These are phyloP conservation scores for Eupristina koningsbergeri DNA, from an alignment of 1,140 invertebrate species.

Conservation along the genomic window DNA sequence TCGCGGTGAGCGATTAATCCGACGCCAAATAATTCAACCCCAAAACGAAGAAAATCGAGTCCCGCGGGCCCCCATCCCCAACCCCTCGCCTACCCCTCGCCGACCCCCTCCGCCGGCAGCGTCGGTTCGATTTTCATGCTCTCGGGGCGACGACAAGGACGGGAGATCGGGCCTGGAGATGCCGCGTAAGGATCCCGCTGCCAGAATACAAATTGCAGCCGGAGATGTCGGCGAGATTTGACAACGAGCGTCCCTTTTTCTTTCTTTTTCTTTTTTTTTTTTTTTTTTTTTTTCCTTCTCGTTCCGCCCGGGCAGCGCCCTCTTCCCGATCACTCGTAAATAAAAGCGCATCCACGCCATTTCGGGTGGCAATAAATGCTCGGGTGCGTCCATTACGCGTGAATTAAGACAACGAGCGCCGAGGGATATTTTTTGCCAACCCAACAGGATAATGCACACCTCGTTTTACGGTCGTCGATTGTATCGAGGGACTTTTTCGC, in stretches of 20 bases:
- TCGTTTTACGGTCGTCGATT: conserved; percentile 16
- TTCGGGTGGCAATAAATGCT: conserved; percentile 1
- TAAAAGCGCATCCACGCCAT: not conserved
- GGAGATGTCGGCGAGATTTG: conserved; percentile 41
- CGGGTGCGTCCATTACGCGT: conserved; percentile 21
- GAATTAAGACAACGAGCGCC: conserved; percentile 10
- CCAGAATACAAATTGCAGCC: conserved; percentile 29
- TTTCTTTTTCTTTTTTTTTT: conserved; percentile 19
- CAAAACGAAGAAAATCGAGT: not conserved
- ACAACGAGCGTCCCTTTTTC: conserved; percentile 52
- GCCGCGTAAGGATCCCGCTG: conserved; percentile 4
- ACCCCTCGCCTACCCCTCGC: too few relatives aligned
- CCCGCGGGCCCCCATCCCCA: not conserved
- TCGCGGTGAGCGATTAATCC: not conserved
- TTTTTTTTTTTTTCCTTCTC: not conserved
- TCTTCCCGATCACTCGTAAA: not conserved
- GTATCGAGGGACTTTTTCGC: not conserved
- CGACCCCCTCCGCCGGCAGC: too few relatives aligned
- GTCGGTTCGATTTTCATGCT: conserved; percentile 3
- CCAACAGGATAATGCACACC: not conserved
- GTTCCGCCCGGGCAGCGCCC: not conserved
- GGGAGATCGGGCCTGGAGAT: conserved; percentile 28
- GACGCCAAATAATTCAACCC: conserved; percentile 6
- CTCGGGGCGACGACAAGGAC: not conserved
- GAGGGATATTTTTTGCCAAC: conserved; percentile 1